Base-by-base conservation (phyloP, 64 coral and sea anemone genomes). In the Pocillopora damicornis region DNA sequence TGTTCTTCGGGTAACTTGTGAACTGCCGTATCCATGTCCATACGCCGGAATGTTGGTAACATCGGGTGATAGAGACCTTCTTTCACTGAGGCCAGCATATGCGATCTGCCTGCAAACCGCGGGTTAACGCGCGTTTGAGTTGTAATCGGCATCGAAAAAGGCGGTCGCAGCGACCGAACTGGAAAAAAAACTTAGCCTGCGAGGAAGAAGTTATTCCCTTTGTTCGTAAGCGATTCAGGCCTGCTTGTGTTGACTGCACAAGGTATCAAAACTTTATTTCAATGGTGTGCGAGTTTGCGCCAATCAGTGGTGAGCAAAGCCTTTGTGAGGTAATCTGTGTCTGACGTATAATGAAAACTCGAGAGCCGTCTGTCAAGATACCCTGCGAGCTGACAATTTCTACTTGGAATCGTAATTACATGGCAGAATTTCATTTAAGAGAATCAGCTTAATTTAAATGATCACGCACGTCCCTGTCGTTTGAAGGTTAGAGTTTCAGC, bases 1-100 rank as follows among this genome's bases (percentile, higher is more conserved):
- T 99, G 97, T 42, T 99, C 93, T 78, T 99, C 93, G 0, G 97
- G 97, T 68, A 99, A 72, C 81, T 99, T 99, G 37, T 99, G 90
- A 13, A 88, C 88, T 0, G 93, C 97, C 13, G 93, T 95, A 74
- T 99, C 97, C 87, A 95, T 99, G 76, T 95, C 93, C 93, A 99
- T 99, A 68, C 93, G 83, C 6, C 97, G 90, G 74, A 99, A 99
- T 79, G 90, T 95, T 0, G 97, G 97, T 13, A 99, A 78, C 15
- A 77, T 86, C 1, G 97, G 97, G 75, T 99, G 97, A 62, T 99
- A 99, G 2, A 99, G 58, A 0, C 97, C 90, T n/a, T 99, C 93
- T 68, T 99, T 99, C 11, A 94, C 97, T 15, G 93, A 95, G 1
- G 97, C 97, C 30, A 99, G 22, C 97, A 95, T 95, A 26, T 88